Base-by-base conservation (phyloP, 1,140 invertebrate genomes). In the Cataglyphis hispanica region DNA sequence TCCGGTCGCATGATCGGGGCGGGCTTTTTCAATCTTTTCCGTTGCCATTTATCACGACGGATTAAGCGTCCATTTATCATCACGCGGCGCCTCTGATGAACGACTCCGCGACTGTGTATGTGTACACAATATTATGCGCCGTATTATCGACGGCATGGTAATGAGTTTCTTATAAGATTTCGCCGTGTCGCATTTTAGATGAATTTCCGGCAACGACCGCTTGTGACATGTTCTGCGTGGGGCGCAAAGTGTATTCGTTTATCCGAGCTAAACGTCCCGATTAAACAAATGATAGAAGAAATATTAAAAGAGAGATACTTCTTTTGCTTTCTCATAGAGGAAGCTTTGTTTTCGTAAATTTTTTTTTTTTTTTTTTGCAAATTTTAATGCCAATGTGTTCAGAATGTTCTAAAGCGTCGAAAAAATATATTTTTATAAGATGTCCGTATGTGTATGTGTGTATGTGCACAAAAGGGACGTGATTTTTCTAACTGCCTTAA, bases 1-100 rank as follows among this genome's bases (percentile, higher is more conserved):
- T 89, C 69, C 74, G 70, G 60, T 70, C 85, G 78, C 61, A 40
- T 66, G 64, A 89, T 89, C 85, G 67, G 75, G 75, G 58, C 78
- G 74, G 25, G 25, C n/a, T 87, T 75, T 75, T 3, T 84, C 60
- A 61, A 72, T 88, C 88, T 78, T 78, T 34, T 46, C 13, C 37
- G 13, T 74, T 69, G 64, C 50, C 78, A 40, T 86, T 89, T 89
- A 89, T 89, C 87, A 89, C 66, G 78, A 43, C 76, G 83, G 61
- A 86, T 89, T 89, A 89, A 61, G 78, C 86, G 34, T 19, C 56
- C 83, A 84, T 89, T 89, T 89, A 89, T 89, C 88, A 87, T 69
- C 76, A 56, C 56, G 7, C 50, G 0, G 1, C 1, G 4, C 10
- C 66, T 11, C 66, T 75, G 77, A 87, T 89, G 76, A 89, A 89